These are phyloP conservation scores for Drosophila monieri DNA, from an alignment of 2,888 invertebrate genomes.

Conservation along the genomic window DNA sequence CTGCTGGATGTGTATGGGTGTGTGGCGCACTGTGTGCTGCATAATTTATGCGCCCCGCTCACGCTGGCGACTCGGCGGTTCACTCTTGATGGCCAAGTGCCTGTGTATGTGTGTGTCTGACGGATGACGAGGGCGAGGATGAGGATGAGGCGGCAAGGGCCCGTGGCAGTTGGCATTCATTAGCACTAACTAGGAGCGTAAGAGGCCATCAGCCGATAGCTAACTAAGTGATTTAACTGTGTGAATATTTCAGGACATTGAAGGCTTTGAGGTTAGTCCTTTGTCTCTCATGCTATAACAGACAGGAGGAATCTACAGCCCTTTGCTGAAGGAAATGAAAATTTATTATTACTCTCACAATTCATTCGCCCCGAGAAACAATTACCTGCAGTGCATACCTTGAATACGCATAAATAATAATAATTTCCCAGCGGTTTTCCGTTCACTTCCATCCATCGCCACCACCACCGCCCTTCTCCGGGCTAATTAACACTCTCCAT, in stretches of 20 bases:
- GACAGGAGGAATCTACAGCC: background rate
- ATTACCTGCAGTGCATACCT: constrained; percentile 49
- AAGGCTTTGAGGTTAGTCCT: constrained; percentile 28
- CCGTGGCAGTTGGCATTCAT: constrained; percentile 55
- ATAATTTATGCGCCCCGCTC: constrained; percentile 55
- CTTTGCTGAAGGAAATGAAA: constrained; percentile 10
- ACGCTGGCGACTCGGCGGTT: background rate
- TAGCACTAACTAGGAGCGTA: constrained; percentile 28
- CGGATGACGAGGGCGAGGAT: background rate
- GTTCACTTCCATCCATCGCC: background rate
- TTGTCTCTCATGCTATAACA: background rate
- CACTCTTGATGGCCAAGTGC: background rate
- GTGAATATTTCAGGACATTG: constrained; percentile 64
- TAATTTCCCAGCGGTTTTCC: constrained; percentile 51
- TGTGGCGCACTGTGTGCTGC: constrained; percentile 39
- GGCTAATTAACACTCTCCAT: constrained; percentile 41
- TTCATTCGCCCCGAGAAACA: constrained; percentile 50
- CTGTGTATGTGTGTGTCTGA: background rate
- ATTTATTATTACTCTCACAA: constrained; percentile 42
- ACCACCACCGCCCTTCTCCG: background rate
- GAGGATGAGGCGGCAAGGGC: constrained; percentile 20
- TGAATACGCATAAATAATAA: constrained; percentile 65
- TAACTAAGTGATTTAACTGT: constrained; percentile 46
- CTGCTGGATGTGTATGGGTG: constrained; percentile 22
- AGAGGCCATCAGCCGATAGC: constrained; percentile 24